Evolutionary conservation across 2,797 vertebrate genomes (phyloP).

Genomic region (Mormyrops attenuatus): DNA sequence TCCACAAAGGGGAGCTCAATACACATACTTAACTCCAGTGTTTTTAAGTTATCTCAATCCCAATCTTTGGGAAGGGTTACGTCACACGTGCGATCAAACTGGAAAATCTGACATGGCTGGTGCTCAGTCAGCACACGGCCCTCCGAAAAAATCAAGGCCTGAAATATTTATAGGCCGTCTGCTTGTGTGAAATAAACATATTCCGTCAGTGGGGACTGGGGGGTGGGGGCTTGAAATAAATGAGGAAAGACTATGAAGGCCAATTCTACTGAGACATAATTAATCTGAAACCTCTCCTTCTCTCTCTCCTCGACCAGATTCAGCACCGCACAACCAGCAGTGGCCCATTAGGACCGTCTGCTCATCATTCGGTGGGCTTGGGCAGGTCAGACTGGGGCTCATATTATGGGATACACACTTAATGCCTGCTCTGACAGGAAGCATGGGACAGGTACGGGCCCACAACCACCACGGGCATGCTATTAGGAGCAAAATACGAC

Average conservation of each 20-base stretch:
- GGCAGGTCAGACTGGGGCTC: constrained; percentile 16
- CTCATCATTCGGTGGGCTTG: constrained; percentile 13
- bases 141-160: constrained; percentile 27
- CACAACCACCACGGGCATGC: constrained; percentile 1
- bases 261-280: constrained; percentile 51
- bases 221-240: constrained; percentile 28
- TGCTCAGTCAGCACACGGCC: constrained; percentile 15
- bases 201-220: constrained; percentile 8
- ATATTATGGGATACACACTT: constrained; percentile 23
- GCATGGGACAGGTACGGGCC: constrained; percentile 11
- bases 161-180: constrained; percentile 48
- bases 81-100: constrained; percentile 20
- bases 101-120: constrained; percentile 46
- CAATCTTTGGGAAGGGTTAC: constrained; percentile 22
- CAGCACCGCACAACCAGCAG: constrained; percentile 23
- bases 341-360: constrained; percentile 30
- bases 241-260: constrained; percentile 37
- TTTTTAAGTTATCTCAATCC: constrained; percentile 20
- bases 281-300: constrained; percentile 43
- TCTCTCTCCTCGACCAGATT: constrained; percentile 21
- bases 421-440: constrained; percentile 12
- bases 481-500: constrained; percentile 20
- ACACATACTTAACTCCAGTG: constrained; percentile 24
- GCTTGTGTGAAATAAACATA: constrained; percentile 27
- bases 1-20: constrained; percentile 29